phyloP scores from a whole-genome alignment of 2,113 vertebrate genomes.

The Calyptomena viridis region DNA sequence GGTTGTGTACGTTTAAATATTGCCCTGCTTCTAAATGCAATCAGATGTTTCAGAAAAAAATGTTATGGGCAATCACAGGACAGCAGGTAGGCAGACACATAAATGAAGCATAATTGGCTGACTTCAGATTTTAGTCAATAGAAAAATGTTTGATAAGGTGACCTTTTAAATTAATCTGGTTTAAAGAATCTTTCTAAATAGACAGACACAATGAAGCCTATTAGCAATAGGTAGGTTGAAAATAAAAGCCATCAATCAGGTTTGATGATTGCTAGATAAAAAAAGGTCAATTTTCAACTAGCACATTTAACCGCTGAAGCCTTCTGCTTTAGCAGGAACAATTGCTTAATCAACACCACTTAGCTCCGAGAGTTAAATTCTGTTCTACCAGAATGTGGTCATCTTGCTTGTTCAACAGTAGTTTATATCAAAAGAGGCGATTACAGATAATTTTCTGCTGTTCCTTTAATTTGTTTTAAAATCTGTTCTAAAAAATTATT shows the following conservation, averaged over 20 bases:
- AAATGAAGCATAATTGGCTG: neutral
- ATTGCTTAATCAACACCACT: neutral
- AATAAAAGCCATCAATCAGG: neutral
- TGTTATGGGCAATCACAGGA: neutral
- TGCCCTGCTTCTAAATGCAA: neutral
- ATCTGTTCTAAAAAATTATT: neutral
- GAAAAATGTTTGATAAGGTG: conserved; percentile 1
- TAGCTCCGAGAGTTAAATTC: neutral
- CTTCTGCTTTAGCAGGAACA: neutral
- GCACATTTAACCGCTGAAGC: neutral
- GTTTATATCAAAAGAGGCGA: neutral
- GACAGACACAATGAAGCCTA: conserved; percentile 16
- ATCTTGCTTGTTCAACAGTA: neutral
- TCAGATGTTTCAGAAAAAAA: neutral
- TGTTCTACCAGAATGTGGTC: neutral
- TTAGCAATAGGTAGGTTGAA: conserved; percentile 5
- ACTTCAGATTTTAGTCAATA: conserved; percentile 17
- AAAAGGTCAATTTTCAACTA: neutral
- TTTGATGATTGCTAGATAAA: neutral
- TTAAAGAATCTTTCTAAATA: conserved; percentile 33
- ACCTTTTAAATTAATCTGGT: conserved; percentile 38
- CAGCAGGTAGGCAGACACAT: neutral
- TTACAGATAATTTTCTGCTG: neutral
- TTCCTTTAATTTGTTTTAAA: neutral
- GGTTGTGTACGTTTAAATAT: neutral